Base-by-base conservation (phyloP, 2,888 invertebrate genomes). In the Zele albiditarsus region DNA sequence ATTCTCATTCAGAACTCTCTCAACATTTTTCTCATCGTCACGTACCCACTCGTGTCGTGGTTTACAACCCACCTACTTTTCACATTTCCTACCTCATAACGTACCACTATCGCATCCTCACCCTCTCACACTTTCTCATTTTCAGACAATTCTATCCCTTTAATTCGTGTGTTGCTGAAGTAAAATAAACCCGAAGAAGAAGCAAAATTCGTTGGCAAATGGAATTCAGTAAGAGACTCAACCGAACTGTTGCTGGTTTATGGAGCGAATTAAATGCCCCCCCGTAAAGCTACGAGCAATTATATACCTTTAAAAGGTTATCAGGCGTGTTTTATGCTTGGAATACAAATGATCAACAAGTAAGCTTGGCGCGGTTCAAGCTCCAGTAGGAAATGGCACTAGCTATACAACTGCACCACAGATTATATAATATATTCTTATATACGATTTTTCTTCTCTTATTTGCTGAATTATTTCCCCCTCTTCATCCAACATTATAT, bases 271-370 rank as follows among this genome's bases (percentile, higher is more conserved):
- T 82, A 87, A 88, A 85, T 80, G 81, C 81, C 79, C 27, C 46
- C 60, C 71, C 82, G 83, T 86, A 86, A 87, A 87, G 82, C 82
- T 82, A 80, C 53, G 53, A 82, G 79, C 81, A 82, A 82, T 83
- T 82, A 84, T 82, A 84, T 81, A 82, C 80, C 82, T 81, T 83
- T 82, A 81, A 81, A 78, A 73, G 67, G 69, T 68, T 85, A 85
- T 86, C 84, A 82, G 82, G 79, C 81, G 80, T 82, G 82, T 84
- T 86, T 83, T 84, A 81, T 80, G 80, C 79, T 73, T 72, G 75
- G 85, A 87, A 86, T 87, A 85, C 86, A 83, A 87, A 87, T 83
- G 84, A 86, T 85, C 85, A 85, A 86, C 84, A 84, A 85, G 85
- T 84, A 78, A 66, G 20, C 73, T 77, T 79, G 78, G 78, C 76